These are phyloP conservation scores for Cantharis rufa DNA, from an alignment of 2,888 invertebrate genomes.

Conservation along the genomic window DNA sequence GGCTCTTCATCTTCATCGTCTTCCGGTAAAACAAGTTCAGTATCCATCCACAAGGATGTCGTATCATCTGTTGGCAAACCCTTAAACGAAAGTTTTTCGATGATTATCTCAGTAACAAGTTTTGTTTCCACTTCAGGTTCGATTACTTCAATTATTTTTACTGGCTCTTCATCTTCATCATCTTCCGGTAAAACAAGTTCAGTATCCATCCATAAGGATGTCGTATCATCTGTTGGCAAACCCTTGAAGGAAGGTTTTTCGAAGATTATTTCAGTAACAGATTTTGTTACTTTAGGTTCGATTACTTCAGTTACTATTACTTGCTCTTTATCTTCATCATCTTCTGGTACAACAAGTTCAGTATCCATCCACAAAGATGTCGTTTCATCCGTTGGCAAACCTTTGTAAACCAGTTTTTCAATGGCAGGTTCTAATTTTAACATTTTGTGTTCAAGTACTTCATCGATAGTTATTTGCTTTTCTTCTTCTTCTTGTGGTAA, in stretches of 20 bases:
- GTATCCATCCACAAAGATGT: constrained; percentile 22
- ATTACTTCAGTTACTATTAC: neutral
- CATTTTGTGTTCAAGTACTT: neutral
- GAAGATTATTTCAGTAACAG: neutral
- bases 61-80: constrained; percentile 28
- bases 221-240: constrained; percentile 28
- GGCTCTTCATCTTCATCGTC: constrained; percentile 31
- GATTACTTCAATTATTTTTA: neutral
- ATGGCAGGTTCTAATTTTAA: neutral
- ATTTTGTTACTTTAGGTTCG: neutral
- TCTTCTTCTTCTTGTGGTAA: constrained; percentile 2
- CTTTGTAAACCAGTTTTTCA: constrained; percentile 26
- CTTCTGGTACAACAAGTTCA: neutral
- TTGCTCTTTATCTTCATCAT: neutral
- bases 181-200: constrained; percentile 41
- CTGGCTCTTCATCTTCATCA: constrained; percentile 22
- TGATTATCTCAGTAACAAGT: neutral
- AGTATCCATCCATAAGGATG: constrained; percentile 48
- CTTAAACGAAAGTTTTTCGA: constrained; percentile 7
- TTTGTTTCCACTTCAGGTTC: neutral
- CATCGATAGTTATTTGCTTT: neutral
- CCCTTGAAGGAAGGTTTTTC: constrained; percentile 10
- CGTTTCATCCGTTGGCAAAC: constrained; percentile 34
- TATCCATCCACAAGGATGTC: constrained; percentile 47
- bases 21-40: constrained; percentile 40